phyloP scores from a whole-genome alignment of 2,888 invertebrate species.

The Plebejus anna region DNA sequence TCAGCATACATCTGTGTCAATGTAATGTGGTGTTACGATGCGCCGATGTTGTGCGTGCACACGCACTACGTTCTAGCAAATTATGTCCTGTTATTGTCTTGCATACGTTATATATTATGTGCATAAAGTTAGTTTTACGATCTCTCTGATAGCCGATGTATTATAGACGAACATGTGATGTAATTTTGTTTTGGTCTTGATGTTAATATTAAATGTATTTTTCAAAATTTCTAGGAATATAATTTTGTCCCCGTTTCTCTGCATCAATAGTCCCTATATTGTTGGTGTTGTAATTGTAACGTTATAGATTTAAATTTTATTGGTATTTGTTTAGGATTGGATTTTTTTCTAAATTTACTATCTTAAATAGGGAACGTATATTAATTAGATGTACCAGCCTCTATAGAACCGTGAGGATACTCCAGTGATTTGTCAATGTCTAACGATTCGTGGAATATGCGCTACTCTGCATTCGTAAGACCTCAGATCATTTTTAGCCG shows the following conservation, averaged over 20 bases:
- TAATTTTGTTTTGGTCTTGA: conserved; percentile 75
- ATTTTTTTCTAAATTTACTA: conserved; percentile 54
- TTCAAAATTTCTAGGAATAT: conserved; percentile 64
- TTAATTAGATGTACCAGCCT: conserved; percentile 69
- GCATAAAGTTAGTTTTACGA: conserved; percentile 77
- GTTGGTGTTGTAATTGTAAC: conserved; percentile 77
- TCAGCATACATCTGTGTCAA: conserved; percentile 63
- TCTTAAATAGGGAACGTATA: conserved; percentile 69
- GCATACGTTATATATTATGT: conserved; percentile 76
- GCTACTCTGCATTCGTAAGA: conserved; percentile 45
- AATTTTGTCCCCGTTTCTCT: conserved; percentile 65
- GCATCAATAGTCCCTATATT: conserved; percentile 75
- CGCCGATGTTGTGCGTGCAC: conserved; percentile 47
- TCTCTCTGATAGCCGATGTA: conserved; percentile 73
- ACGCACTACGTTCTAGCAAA: conserved; percentile 62
- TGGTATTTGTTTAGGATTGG: conserved; percentile 62
- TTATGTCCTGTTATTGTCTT: conserved; percentile 75
- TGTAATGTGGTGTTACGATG: conserved; percentile 72
- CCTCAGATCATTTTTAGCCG: conserved; percentile 33
- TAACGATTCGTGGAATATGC: conserved; percentile 61
- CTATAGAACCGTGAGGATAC: conserved; percentile 67
- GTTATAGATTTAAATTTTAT: conserved; percentile 59
- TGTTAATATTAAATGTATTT: conserved; percentile 52
- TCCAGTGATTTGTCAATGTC: conserved; percentile 64
- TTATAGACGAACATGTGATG: conserved; percentile 70